Evolutionary conservation across 1,140 invertebrate genomes (phyloP).

Genomic region (Drosophila virilis): DNA sequence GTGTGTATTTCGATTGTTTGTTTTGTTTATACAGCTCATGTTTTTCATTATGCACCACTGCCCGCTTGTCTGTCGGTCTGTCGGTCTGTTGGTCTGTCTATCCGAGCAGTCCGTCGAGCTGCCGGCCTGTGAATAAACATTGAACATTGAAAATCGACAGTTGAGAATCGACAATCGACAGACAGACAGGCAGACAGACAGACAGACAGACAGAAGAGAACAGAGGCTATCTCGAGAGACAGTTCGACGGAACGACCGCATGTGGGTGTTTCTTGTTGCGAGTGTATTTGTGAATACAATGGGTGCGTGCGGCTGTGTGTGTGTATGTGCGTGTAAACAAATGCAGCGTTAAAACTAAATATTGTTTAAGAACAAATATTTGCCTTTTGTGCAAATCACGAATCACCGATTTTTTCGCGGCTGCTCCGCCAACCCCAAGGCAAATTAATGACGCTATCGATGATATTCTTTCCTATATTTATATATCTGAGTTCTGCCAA

Average conservation of each 20-base stretch:
- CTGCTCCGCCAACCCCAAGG: conserved; percentile 13
- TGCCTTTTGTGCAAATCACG: conserved; percentile 67
- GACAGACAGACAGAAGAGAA: conserved; percentile 1
- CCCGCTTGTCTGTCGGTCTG: conserved; percentile 16
- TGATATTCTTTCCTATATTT: conserved; percentile 31
- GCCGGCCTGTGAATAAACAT: conserved; percentile 63
- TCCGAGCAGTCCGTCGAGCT: conserved; percentile 15
- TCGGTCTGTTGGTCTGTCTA: conserved; percentile 21
- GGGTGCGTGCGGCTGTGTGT: conserved; percentile 22
- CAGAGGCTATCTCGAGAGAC: not conserved
- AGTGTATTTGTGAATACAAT: conserved; percentile 35
- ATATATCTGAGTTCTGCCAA: conserved; percentile 9
- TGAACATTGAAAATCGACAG: conserved; percentile 53
- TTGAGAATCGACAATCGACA: conserved; percentile 51
- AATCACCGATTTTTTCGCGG: conserved; percentile 40
- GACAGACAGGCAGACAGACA: conserved; percentile 43
- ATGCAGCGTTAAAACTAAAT: conserved; percentile 78
- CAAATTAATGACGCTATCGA: conserved; percentile 70
- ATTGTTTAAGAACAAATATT: conserved; percentile 83
- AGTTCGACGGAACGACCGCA: conserved; percentile 38
- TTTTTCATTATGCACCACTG: conserved; percentile 64
- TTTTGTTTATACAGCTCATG: conserved; percentile 81
- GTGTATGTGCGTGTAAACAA: conserved; percentile 66
- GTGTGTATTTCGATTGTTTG: conserved; percentile 58
- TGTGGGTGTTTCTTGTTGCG: conserved; percentile 33